A percentile compares a stretch with the other conserved stretches of the same genome.
These are phyloP conservation scores for Ormyrus pomaceus DNA, from an alignment of 2,888 invertebrate species.

Conservation along the genomic window DNA sequence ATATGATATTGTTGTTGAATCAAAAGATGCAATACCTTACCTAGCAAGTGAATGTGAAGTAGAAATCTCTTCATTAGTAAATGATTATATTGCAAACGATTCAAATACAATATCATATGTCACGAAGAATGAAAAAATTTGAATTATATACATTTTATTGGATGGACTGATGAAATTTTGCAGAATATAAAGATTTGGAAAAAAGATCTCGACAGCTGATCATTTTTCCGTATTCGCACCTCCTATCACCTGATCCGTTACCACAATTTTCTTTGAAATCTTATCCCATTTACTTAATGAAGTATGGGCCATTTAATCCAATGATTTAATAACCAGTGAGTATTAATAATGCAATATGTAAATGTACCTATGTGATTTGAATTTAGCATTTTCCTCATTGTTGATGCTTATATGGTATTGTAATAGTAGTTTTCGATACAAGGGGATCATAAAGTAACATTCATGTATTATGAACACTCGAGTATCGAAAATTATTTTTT, in stretches of 20 bases:
- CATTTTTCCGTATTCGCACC: background rate
- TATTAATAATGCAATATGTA: too few species aligned
- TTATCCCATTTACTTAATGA: background rate
- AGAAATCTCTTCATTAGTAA: background rate
- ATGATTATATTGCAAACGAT: background rate
- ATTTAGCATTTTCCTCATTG: too few species aligned
- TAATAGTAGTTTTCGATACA: too few species aligned
- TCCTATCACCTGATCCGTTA: background rate
- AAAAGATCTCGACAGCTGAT: background rate
- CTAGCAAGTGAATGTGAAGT: background rate
- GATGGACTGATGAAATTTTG: background rate
- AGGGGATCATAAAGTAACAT: too few species aligned
- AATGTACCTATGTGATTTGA: too few species aligned
- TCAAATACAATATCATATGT: background rate
- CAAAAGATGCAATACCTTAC: background rate
- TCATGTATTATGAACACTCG: too few species aligned
- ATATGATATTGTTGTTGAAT: background rate
- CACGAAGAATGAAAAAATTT: background rate
- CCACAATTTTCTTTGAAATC: background rate
- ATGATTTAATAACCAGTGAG: too few species aligned
- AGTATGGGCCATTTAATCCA: constrained; percentile 1
- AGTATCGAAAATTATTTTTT: too few species aligned
- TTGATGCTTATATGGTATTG: too few species aligned
- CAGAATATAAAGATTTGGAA: background rate
- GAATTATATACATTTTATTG: background rate